A percentile compares a stretch with the other conserved stretches of the same genome.
These are phyloP conservation scores for Gouania willdenowi DNA, from an alignment of 2,797 vertebrate genomes.

Conservation along the genomic window DNA sequence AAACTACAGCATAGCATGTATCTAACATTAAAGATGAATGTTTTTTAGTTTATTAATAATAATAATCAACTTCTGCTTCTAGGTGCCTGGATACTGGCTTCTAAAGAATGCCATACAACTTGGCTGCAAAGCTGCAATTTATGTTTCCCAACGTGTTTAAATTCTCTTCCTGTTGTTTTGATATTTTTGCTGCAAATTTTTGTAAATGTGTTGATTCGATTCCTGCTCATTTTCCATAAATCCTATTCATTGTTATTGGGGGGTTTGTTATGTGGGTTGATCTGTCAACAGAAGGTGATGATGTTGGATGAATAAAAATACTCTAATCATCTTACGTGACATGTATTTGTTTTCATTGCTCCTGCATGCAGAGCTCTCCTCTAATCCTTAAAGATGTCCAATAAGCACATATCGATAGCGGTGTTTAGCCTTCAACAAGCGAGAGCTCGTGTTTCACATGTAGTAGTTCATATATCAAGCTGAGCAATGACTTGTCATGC, in stretches of 20 bases:
- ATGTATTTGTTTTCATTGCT: too few species aligned
- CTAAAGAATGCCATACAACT: constrained; percentile 89
- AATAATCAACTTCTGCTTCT: too few species aligned
- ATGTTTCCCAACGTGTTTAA: constrained; percentile 86
- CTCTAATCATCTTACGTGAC: too few species aligned
- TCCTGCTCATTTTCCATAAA: too few species aligned
- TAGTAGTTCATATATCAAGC: constrained; percentile 59
- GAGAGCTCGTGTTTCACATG: constrained; percentile 49
- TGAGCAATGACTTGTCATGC: constrained; percentile 63
- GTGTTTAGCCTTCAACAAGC: constrained; percentile 47
- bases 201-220: constrained; percentile 9
- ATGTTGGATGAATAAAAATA: too few species aligned
- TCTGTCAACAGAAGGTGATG: too few species aligned
- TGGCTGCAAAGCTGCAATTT: constrained; percentile 91
- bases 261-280: too few species aligned
- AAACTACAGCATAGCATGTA: too few species aligned
- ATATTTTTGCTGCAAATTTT: constrained; percentile 16
- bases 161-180: background rate
- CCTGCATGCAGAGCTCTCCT: too few species aligned
- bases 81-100: constrained; percentile 87
- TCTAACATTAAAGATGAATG: too few species aligned
- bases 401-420: constrained; percentile 36
- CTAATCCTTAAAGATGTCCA: constrained; percentile 13
- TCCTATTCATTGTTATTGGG: too few species aligned
- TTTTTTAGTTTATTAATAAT: too few species aligned